A percentile compares a stretch with the other conserved stretches of the same genome.
Conservation (phyloP, 2,888 invertebrate species). For the Congeria kusceri region DNA sequence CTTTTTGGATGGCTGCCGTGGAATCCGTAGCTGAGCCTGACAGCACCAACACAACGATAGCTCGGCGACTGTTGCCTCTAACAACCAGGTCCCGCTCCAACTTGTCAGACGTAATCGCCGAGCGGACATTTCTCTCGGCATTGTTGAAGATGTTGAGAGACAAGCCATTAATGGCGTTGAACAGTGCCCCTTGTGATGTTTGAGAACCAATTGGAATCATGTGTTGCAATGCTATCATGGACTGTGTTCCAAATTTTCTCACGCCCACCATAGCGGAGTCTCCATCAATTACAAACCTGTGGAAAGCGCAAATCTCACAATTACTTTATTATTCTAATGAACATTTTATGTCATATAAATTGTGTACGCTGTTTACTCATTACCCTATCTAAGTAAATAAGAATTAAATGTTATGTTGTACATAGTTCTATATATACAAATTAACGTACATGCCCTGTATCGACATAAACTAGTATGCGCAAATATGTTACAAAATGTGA, state of each 20-base stretch:
- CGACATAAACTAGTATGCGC: too few relatives aligned
- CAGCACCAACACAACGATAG: constrained; percentile 29
- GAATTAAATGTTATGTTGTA: too few relatives aligned
- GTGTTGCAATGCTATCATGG: background rate
- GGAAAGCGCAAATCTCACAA: too few relatives aligned
- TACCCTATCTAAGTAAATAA: too few relatives aligned
- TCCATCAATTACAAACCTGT: constrained; percentile 31
- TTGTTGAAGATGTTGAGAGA: constrained; percentile 15
- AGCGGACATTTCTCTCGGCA: constrained; percentile 16
- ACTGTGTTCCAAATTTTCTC: constrained; percentile 22
- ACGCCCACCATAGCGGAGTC: constrained; percentile 10
- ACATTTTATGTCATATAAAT: too few relatives aligned
- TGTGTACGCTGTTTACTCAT: too few relatives aligned
- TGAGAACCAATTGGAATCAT: background rate
- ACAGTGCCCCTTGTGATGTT: background rate
- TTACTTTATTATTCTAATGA: too few relatives aligned
- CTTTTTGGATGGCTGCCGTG: constrained; percentile 12
- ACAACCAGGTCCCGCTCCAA: background rate
- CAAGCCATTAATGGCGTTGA: constrained; percentile 15
- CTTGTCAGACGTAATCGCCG: background rate
- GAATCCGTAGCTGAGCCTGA: background rate
- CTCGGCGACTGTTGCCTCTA: background rate
- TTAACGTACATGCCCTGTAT: too few relatives aligned
- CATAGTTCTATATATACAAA: too few relatives aligned
- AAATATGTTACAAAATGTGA: too few relatives aligned